Evolutionary conservation across 2,113 vertebrate genomes (phyloP).

Genomic region (Acrocephalus kingi): DNA sequence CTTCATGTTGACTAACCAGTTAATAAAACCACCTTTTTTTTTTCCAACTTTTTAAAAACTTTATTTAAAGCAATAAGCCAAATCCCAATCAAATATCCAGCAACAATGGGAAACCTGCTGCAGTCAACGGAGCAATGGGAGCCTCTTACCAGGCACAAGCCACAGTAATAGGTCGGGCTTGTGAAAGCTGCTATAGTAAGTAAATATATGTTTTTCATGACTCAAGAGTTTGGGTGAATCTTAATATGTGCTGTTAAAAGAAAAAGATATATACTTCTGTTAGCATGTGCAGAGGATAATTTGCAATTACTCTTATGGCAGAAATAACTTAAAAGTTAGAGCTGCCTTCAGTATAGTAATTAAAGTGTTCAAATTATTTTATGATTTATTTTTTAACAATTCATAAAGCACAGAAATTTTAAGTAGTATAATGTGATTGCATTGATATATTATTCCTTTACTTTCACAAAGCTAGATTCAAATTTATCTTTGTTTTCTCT

Average conservation of each 20-base stretch:
- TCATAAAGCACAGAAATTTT: background rate
- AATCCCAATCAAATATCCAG: constrained; percentile 96
- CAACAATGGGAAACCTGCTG: constrained; percentile 89
- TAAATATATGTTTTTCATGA: background rate
- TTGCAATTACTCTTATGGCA: background rate
- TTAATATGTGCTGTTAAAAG: background rate
- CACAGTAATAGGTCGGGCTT: constrained; percentile 85
- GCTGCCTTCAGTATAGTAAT: background rate
- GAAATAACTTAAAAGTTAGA: background rate
- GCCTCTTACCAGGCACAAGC: constrained; percentile 79
- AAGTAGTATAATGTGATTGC: background rate
- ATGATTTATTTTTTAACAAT: background rate
- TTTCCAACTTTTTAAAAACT: background rate
- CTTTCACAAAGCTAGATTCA: background rate
- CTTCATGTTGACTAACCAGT: background rate
- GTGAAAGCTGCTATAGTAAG: constrained; percentile 97
- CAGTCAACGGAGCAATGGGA: constrained; percentile 89
- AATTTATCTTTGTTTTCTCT: background rate
- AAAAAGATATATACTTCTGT: background rate
- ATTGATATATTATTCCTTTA: background rate
- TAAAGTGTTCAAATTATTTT: background rate
- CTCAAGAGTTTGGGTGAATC: background rate
- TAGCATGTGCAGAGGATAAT: background rate
- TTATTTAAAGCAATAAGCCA: constrained; percentile 89
- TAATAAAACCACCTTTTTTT: background rate